Conservation (phyloP, 37 sponge, comb jelly and placozoan genomes). For the Diacarnus erythraeanus region DNA sequence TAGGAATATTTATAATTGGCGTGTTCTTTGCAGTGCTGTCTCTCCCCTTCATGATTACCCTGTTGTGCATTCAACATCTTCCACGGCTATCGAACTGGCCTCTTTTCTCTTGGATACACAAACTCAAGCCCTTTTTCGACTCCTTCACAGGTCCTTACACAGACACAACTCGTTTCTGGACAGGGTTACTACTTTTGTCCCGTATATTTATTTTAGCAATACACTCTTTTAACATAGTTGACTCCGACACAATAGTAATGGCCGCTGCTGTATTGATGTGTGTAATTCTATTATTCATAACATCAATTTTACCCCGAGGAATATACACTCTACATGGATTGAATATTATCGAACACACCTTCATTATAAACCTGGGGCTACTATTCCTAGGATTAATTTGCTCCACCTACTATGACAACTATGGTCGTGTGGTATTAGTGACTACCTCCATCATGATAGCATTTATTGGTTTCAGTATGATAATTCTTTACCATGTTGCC, state of each 20-base stretch:
- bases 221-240: neutral
- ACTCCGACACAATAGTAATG: neutral
- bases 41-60: neutral
- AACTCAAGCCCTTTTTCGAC: slow-evolving; percentile 23
- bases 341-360: slow-evolving; percentile 1
- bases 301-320: neutral
- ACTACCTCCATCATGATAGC: neutral
- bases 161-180: neutral
- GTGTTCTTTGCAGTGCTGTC: neutral
- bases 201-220: neutral
- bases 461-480: neutral
- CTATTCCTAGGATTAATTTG: neutral
- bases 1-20: neutral
- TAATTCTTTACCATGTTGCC: neutral
- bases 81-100: neutral
- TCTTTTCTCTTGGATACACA: neutral
- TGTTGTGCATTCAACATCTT: neutral
- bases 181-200: slow-evolving; percentile 2
- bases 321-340: neutral
- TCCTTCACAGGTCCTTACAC: slow-evolving; percentile 15
- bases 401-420: neutral
- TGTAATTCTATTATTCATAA: neutral
- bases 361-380: slow-evolving; percentile 2
- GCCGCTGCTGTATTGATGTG: neutral
- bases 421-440: neutral